These are phyloP conservation scores for Tetramorium bicarinatum DNA, from an alignment of 2,888 invertebrate species.

Conservation along the genomic window DNA sequence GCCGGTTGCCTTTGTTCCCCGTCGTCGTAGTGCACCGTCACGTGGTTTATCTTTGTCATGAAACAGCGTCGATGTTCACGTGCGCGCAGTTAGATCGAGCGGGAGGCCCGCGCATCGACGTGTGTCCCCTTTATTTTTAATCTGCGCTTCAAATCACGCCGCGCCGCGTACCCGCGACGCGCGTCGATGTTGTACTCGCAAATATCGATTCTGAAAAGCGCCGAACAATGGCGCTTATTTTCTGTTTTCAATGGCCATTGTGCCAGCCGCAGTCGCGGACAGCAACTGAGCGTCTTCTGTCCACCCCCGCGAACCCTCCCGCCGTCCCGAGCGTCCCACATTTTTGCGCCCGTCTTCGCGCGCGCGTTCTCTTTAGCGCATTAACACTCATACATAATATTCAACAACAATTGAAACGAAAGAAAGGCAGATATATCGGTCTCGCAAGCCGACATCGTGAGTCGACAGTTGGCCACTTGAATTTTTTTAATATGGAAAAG, in stretches of 20 bases:
- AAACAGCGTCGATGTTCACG: constrained; percentile 51
- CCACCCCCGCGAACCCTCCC: constrained; percentile 42
- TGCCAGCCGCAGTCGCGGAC: constrained; percentile 75
- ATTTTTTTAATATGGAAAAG: background rate
- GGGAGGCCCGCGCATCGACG: constrained; percentile 66
- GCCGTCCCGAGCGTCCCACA: constrained; percentile 40
- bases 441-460: background rate
- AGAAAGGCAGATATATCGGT: background rate
- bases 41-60: constrained; percentile 53
- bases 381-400: constrained; percentile 42
- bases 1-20: constrained; percentile 35
- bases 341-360: constrained; percentile 45
- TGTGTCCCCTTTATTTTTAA: constrained; percentile 83
- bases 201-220: constrained; percentile 86
- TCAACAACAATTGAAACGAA: constrained; percentile 21
- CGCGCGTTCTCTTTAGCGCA: constrained; percentile 34
- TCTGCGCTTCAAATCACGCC: constrained; percentile 81
- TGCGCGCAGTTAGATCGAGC: constrained; percentile 62
- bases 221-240: constrained; percentile 86
- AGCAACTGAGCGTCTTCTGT: constrained; percentile 68
- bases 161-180: constrained; percentile 73
- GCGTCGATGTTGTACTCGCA: constrained; percentile 82
- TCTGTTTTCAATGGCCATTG: constrained; percentile 85
- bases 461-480: background rate
- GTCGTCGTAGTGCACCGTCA: constrained; percentile 44